Evolutionary conservation across 2,797 vertebrate genomes (phyloP), one percentile per base, ranked within the genome.

Genomic region (Lycodopsis pacificus): DNA sequence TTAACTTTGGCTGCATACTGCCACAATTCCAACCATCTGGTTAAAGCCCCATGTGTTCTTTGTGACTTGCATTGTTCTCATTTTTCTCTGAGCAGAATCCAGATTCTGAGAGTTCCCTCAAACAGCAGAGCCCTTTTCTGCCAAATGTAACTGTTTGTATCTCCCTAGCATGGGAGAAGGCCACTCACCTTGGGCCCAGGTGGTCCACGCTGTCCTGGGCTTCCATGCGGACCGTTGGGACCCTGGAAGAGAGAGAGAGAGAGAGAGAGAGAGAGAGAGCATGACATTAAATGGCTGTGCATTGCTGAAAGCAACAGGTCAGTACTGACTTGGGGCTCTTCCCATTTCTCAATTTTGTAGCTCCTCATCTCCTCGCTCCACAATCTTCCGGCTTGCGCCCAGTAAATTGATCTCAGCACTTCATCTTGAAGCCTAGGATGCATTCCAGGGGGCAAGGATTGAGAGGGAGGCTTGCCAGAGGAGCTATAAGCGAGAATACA

Each of bases 171-270:
- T 8, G 7, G n/a, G 11, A 65, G 2, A 51, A 64, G 36, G 34
- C 1, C 19, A 90, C 96, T 96, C 85, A 99, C 98, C 96, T 99
- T 99, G 73, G 93, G 94, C 79, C 98, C 98, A 84, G 96, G 95
- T 83, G 95, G 88, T 92, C 98, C 98, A 83, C 96, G 95, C 75
- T 96, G 91, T 61, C 98, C 98, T 69, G 97, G 96, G 85, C 95
- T 98, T 92, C 98, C 98, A 84, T 97, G 95, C 81, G 96, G 96
- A 88, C 98, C 98, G 66, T 94, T 86, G 73, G 95, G 92, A 85
- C 98, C 98, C 98, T 99, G 77, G 10, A 91, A 86, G 76, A 88
- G 71, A 84, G 36, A 9, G 5, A 89, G 59, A 83, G 1, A 76
- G 19, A 59, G 32, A 82, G 0, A 70, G 46, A 78, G 20, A 20